A percentile compares a stretch with the other conserved stretches of the same genome.
These are phyloP conservation scores for Siniperca scherzeri DNA, from an alignment of 2,797 vertebrate species.

Conservation along the genomic window DNA sequence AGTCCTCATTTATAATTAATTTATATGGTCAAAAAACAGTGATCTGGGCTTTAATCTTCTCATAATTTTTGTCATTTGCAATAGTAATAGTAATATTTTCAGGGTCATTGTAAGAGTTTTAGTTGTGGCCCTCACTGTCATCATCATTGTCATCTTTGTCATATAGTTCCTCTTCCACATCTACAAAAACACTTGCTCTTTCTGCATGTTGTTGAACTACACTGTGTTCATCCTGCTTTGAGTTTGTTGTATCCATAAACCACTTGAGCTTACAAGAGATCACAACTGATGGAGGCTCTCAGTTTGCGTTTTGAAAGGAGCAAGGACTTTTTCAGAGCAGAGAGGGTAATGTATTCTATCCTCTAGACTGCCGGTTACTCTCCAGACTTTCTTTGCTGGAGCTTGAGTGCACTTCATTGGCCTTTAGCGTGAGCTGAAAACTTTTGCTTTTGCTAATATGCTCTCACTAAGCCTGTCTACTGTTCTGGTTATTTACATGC, in stretches of 20 bases:
- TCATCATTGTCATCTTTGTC: background rate
- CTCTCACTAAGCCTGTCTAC: slow-evolving; percentile 24
- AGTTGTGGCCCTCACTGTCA: background rate
- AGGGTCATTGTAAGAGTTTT: background rate
- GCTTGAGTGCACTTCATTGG: slow-evolving; percentile 57
- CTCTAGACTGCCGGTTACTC: slow-evolving; percentile 42
- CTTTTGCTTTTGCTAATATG: slow-evolving; percentile 38
- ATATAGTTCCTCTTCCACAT: background rate
- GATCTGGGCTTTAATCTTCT: background rate
- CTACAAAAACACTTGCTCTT: background rate
- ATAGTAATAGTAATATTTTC: background rate
- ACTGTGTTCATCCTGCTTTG: slow-evolving; percentile 4
- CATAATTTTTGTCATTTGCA: background rate
- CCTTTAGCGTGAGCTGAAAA: slow-evolving; percentile 58
- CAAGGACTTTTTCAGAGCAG: slow-evolving; percentile 37
- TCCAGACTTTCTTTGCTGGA: slow-evolving; percentile 42
- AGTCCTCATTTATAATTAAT: background rate
- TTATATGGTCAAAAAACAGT: background rate
- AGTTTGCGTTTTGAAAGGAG: slow-evolving; percentile 50
- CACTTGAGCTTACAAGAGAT: slow-evolving; percentile 43
- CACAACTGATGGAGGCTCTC: slow-evolving; percentile 49
- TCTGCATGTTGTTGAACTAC: slow-evolving; percentile 13
- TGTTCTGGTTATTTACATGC: slow-evolving; percentile 32
- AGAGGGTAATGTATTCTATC: slow-evolving; percentile 64
- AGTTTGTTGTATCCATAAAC: slow-evolving; percentile 53